Evolutionary conservation across 1,140 invertebrate genomes (phyloP).

Genomic region (Solenopsis invicta): DNA sequence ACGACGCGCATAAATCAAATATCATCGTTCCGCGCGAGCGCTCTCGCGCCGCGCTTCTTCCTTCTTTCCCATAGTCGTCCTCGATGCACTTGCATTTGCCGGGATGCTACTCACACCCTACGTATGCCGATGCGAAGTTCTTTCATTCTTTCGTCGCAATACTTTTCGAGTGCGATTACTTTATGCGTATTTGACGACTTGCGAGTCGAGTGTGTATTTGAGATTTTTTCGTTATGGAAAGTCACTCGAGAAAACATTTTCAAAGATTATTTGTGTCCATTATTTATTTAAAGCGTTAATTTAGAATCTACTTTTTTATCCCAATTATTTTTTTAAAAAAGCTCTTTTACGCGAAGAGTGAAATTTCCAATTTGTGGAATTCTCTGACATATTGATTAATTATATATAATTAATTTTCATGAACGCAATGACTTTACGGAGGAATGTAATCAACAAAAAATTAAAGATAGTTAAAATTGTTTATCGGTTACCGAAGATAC

Average conservation of each 20-base stretch:
- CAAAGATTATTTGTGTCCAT: not conserved
- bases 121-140: not conserved
- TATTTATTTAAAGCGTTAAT: not conserved
- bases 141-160: not conserved
- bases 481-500: not conserved
- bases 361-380: not conserved
- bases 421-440: not conserved
- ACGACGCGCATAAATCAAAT: slow-evolving; percentile 83
- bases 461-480: not conserved
- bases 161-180: not conserved
- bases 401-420: not conserved
- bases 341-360: not conserved
- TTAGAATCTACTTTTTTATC: not conserved
- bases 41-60: slow-evolving; percentile 49
- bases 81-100: slow-evolving; percentile 32
- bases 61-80: slow-evolving; percentile 41
- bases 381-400: too few relatives aligned
- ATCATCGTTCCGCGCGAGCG: slow-evolving; percentile 74
- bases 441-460: not conserved
- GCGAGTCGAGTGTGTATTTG: not conserved
- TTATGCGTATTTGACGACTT: slow-evolving; percentile 37
- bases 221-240: not conserved
- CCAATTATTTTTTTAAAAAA: not conserved
- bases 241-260: not conserved
- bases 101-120: slow-evolving; percentile 12